Percentiles rank a stretch among this genome's conserved stretches.
phyloP scores from a whole-genome alignment of 2,888 invertebrate genomes.

The Endotricha flammealis region DNA sequence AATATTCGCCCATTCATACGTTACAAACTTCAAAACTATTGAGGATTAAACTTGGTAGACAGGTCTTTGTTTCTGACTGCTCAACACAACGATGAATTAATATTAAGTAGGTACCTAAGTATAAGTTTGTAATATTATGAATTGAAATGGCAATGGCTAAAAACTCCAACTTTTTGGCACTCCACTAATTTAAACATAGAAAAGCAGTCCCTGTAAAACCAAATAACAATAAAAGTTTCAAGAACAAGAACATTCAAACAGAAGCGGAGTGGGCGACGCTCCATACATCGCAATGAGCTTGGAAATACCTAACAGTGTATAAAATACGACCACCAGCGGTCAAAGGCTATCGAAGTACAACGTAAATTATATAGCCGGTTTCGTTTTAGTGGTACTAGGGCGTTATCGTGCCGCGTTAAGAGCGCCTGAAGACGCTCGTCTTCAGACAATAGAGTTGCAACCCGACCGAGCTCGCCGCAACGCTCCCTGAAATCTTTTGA shows the following conservation, averaged over 20 bases:
- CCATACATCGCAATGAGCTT: constrained; percentile 19
- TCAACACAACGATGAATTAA: too few relatives aligned
- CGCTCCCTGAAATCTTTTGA: constrained; percentile 52
- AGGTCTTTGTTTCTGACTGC: too few relatives aligned
- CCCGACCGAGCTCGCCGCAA: constrained; percentile 41
- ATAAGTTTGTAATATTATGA: too few relatives aligned
- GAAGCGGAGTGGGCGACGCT: constrained; percentile 4
- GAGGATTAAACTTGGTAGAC: too few relatives aligned
- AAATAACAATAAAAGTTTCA: constrained; percentile 5
- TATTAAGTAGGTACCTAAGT: too few relatives aligned
- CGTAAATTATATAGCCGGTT: constrained; percentile 26
- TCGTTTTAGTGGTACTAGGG: constrained; percentile 25
- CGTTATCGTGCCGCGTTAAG: constrained; percentile 33
- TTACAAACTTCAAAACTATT: too few relatives aligned
- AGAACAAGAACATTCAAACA: constrained; percentile 6
- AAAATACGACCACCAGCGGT: constrained; percentile 17
- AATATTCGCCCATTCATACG: too few relatives aligned
- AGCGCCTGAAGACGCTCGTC: constrained; percentile 34
- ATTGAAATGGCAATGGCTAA: too few relatives aligned
- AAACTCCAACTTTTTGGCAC: neutral
- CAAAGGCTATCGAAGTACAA: constrained; percentile 25
- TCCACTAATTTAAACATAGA: neutral
- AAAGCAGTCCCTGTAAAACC: neutral
- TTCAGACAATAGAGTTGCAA: constrained; percentile 50
- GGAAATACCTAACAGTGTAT: constrained; percentile 8